phyloP scores from a whole-genome alignment of 1,140 invertebrate genomes.

The Drosophila paulistorum region DNA sequence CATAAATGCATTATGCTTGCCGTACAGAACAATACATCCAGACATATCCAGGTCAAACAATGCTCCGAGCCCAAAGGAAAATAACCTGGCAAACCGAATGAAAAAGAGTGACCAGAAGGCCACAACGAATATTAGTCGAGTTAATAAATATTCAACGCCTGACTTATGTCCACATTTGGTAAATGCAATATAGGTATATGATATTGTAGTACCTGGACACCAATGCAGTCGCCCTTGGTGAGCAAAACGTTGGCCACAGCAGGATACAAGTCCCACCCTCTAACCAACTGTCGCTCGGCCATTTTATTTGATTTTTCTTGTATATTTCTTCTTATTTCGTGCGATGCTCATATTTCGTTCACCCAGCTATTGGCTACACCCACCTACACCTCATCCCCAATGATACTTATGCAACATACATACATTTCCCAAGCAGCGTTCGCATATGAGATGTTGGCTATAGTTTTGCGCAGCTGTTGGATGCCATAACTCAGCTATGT shows the following conservation, averaged over 20 bases:
- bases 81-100: conserved; percentile 86
- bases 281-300: conserved; percentile 55
- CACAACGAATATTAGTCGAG: conserved; percentile 8
- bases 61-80: conserved; percentile 92
- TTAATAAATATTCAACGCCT: conserved; percentile 36
- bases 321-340: conserved; percentile 13
- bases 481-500: conserved; percentile 67
- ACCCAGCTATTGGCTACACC: neutral
- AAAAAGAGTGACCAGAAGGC: neutral
- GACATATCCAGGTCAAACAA: conserved; percentile 93
- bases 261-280: neutral
- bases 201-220: conserved; percentile 33
- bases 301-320: conserved; percentile 59
- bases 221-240: conserved; percentile 37
- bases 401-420: conserved; percentile 62
- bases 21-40: conserved; percentile 97
- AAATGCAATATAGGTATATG: conserved; percentile 46
- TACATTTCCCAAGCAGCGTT: conserved; percentile 44
- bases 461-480: conserved; percentile 76
- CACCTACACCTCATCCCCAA: neutral
- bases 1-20: conserved; percentile 98
- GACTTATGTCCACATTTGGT: conserved; percentile 49
- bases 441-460: conserved; percentile 43
- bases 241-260: neutral
- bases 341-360: conserved; percentile 35